These are phyloP conservation scores for Platyura marginata DNA, from an alignment of 1,140 invertebrate species.

Conservation along the genomic window DNA sequence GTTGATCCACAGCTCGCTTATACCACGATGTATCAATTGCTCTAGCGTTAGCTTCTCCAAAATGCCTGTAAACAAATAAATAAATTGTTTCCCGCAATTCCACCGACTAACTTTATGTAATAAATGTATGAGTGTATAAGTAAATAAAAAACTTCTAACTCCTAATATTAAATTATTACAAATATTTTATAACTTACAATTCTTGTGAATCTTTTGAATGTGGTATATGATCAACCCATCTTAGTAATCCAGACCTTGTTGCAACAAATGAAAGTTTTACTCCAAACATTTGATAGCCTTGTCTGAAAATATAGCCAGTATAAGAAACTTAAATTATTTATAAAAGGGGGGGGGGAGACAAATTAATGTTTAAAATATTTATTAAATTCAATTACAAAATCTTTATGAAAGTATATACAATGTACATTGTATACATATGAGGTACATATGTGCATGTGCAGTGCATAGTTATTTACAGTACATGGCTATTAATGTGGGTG, in stretches of 20 bases:
- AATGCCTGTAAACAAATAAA: constrained; percentile 40
- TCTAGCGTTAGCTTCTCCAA: constrained; percentile 58
- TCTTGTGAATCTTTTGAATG: constrained; percentile 34
- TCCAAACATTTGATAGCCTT: constrained; percentile 70
- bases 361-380: too few species aligned
- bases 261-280: constrained; percentile 71
- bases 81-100: too few species aligned
- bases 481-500: too few species aligned
- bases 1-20: constrained; percentile 79
- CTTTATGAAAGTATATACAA: too few species aligned
- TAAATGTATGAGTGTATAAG: constrained; percentile 5
- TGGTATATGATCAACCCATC: constrained; percentile 57
- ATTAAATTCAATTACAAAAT: too few species aligned
- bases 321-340: too few species aligned
- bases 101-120: constrained; percentile 2
- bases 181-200: constrained; percentile 32
- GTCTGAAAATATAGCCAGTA: constrained; percentile 56
- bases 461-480: too few species aligned
- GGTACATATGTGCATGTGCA: too few species aligned
- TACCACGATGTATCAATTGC: constrained; percentile 87
- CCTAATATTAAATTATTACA: not conserved
- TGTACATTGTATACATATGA: too few species aligned
- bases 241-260: constrained; percentile 69
- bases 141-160: not conserved
- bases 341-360: too few species aligned